phyloP scores from a whole-genome alignment of 2,888 invertebrate species.

The Polyommatus iphigenia region DNA sequence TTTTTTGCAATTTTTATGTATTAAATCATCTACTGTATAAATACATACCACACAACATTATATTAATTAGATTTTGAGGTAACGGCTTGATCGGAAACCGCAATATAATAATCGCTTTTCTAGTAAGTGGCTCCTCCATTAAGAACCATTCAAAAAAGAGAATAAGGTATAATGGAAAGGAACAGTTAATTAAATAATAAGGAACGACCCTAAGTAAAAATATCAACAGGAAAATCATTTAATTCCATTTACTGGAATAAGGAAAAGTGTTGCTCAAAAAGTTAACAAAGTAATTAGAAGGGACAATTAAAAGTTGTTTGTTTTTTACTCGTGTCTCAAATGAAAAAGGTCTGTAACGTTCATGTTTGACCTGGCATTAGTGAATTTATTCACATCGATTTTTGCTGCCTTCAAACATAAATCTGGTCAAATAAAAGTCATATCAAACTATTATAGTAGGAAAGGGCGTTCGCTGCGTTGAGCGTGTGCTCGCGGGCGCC shows the following conservation, averaged over 20 bases:
- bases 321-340: not conserved
- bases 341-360: not conserved
- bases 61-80: not conserved
- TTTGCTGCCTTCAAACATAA: not conserved
- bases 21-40: too few species aligned
- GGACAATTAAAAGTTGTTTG: not conserved
- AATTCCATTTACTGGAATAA: not conserved
- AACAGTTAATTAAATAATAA: not conserved
- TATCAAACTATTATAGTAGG: too few species aligned
- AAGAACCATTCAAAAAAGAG: not conserved
- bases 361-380: not conserved
- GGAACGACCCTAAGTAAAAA: not conserved
- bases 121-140: not conserved
- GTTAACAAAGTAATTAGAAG: not conserved
- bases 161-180: too few species aligned
- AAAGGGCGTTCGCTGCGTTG: too few species aligned
- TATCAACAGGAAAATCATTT: not conserved
- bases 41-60: too few species aligned
- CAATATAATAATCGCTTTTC: conserved; percentile 1
- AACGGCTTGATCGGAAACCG: not conserved
- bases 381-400: not conserved
- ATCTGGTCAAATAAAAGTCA: not conserved
- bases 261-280: not conserved
- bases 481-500: too few species aligned
- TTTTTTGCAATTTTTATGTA: too few species aligned